phyloP scores from a whole-genome alignment of 2,113 vertebrate genomes.

The Pelobates fuscus region DNA sequence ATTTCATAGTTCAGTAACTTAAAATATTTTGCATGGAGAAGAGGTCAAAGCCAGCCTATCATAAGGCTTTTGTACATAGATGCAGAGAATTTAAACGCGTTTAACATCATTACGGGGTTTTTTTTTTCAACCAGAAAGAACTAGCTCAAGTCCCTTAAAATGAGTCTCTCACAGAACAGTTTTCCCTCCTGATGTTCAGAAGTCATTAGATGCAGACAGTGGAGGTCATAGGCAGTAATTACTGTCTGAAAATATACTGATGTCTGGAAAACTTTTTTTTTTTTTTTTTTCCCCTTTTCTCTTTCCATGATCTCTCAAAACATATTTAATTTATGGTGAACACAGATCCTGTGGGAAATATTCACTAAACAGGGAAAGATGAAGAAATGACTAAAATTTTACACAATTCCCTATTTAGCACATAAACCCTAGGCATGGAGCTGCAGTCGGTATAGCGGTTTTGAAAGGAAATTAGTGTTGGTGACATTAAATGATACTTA shows the following conservation, averaged over 20 bases:
- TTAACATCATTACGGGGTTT: neutral
- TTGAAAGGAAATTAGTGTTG: too few relatives aligned
- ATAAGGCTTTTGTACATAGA: neutral
- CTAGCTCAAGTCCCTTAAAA: neutral
- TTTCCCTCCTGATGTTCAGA: neutral
- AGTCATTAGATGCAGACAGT: slow-evolving; percentile 7
- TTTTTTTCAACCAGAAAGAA: neutral
- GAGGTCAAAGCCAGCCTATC: slow-evolving; percentile 17
- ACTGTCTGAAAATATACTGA: slow-evolving; percentile 11
- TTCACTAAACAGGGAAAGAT: too few relatives aligned
- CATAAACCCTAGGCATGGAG: too few relatives aligned
- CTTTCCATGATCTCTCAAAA: too few relatives aligned
- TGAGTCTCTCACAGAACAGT: neutral
- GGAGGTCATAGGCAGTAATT: slow-evolving; percentile 10
- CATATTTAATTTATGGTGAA: neutral
- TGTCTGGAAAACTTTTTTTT: slow-evolving; percentile 19
- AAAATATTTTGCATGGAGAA: neutral
- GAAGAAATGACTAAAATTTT: too few relatives aligned
- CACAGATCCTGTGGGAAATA: too few relatives aligned
- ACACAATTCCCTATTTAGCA: too few relatives aligned
- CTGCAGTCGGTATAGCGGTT: too few relatives aligned
- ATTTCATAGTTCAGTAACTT: slow-evolving; percentile 17
- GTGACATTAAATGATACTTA: too few relatives aligned
- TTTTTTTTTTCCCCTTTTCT: slow-evolving; percentile 6
- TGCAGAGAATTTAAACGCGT: neutral